These are phyloP conservation scores for Gryllus bimaculatus DNA, from an alignment of 1,140 invertebrate genomes.

Conservation along the genomic window DNA sequence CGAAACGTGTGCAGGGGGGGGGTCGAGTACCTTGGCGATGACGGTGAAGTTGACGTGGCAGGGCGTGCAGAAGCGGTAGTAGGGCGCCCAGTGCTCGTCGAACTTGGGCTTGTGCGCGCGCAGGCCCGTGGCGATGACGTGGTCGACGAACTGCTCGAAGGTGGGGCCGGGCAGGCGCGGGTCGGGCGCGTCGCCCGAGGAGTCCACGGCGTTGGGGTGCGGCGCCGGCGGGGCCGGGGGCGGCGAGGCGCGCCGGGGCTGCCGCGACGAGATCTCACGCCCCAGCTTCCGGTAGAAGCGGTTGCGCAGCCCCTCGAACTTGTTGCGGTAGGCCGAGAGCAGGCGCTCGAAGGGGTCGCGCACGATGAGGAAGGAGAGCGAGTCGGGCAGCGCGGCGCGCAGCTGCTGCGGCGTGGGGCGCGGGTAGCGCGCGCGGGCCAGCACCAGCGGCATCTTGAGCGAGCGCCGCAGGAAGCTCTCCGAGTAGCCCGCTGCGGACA, in stretches of 20 bases:
- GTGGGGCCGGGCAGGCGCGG: slow-evolving; percentile 5
- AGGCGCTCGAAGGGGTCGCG: slow-evolving; percentile 43
- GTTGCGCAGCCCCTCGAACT: slow-evolving; percentile 33
- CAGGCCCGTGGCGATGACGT: slow-evolving; percentile 16
- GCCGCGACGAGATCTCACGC: slow-evolving; percentile 22
- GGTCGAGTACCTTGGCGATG: slow-evolving; percentile 35
- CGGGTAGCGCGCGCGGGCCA: slow-evolving; percentile 26
- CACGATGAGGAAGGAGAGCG: slow-evolving; percentile 36
- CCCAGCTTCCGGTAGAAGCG: slow-evolving; percentile 28
- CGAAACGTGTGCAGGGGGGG: too few relatives aligned
- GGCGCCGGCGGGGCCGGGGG: not conserved
- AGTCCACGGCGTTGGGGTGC: not conserved
- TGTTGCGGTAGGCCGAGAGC: slow-evolving; percentile 41
- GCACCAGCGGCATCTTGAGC: slow-evolving; percentile 27
- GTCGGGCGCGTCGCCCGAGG: not conserved
- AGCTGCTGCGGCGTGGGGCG: slow-evolving; percentile 25
- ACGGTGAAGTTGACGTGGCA: slow-evolving; percentile 41
- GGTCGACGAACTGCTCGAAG: slow-evolving; percentile 21
- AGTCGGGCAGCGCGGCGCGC: slow-evolving; percentile 18
- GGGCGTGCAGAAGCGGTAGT: slow-evolving; percentile 39
- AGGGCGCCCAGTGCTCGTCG: slow-evolving; percentile 44
- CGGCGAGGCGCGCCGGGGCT: slow-evolving; percentile 10
- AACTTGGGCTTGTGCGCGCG: slow-evolving; percentile 23
- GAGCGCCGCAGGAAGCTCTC: slow-evolving; percentile 27
- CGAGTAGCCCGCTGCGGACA: slow-evolving; percentile 25